phyloP scores from a whole-genome alignment of 2,888 invertebrate genomes.

The Sclerodermus sp. region DNA sequence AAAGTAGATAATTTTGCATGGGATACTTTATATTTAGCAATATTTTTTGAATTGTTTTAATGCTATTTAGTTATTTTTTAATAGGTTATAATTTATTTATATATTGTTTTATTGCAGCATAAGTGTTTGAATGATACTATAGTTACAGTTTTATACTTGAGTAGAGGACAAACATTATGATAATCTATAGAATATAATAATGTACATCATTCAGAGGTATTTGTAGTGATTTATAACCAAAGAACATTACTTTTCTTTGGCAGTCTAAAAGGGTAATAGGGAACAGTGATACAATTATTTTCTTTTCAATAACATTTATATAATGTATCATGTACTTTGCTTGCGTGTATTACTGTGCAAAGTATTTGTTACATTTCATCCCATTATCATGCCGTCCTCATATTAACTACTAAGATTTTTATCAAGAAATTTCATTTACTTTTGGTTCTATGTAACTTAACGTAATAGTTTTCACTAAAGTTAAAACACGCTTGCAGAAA shows the following conservation, averaged over 20 bases:
- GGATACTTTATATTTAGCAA: too few species aligned
- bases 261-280: slow-evolving; percentile 1
- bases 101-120: background rate
- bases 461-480: background rate
- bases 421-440: background rate
- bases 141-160: background rate
- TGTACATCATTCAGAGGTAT: background rate
- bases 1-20: too few species aligned
- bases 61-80: too few species aligned
- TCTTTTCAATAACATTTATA: background rate
- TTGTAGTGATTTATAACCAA: slow-evolving; percentile 7
- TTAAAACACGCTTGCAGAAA: background rate
- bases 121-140: background rate
- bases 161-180: background rate
- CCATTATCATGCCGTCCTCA: slow-evolving; percentile 32
- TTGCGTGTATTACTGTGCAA: too few species aligned
- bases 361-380: slow-evolving; percentile 14
- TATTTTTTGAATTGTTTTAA: too few species aligned
- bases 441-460: background rate
- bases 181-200: background rate
- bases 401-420: slow-evolving; percentile 15
- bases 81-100: background rate
- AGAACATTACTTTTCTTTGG: slow-evolving; percentile 16
- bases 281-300: background rate
- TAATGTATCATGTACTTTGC: background rate